Conservation (phyloP, 2,888 invertebrate genomes). For the Homarus gammarus region DNA sequence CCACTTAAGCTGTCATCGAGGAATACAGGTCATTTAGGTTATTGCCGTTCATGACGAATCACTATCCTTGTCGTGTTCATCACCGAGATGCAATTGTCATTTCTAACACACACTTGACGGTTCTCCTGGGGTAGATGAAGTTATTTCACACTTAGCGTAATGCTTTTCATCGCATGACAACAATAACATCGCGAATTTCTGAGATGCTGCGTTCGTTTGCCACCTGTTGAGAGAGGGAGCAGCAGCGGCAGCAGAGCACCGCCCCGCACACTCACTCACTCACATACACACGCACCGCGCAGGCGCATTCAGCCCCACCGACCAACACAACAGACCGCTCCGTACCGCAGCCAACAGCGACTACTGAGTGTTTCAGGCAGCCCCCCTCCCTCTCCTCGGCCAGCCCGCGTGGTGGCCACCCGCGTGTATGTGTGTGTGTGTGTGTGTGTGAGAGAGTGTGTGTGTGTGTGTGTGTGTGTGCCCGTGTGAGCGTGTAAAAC, state of each 20-base stretch:
- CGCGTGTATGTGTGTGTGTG: constrained; percentile 56
- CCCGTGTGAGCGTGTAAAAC: constrained; percentile 42
- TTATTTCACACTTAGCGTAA: background rate
- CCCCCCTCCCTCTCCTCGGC: constrained; percentile 47
- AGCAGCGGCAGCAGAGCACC: constrained; percentile 22
- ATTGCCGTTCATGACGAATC: background rate
- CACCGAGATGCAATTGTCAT: background rate
- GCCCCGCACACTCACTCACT: constrained; percentile 53
- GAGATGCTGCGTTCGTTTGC: constrained; percentile 49
- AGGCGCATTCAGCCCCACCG: constrained; percentile 62
- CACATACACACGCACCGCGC: constrained; percentile 56
- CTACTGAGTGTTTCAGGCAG: constrained; percentile 66
- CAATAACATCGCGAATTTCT: background rate
- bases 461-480: constrained; percentile 27
- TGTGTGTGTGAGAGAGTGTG: constrained; percentile 4
- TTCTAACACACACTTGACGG: background rate
- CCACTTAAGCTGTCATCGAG: background rate
- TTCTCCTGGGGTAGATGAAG: background rate
- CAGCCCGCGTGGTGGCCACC: constrained; percentile 49
- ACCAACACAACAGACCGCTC: constrained; percentile 66
- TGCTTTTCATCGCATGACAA: background rate
- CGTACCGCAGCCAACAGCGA: constrained; percentile 70
- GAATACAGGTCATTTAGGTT: background rate
- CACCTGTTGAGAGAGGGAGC: constrained; percentile 64
- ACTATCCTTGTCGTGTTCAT: background rate